Evolutionary conservation across 2,113 vertebrate genomes (phyloP).

Genomic region (Tupaia chinensis): DNA sequence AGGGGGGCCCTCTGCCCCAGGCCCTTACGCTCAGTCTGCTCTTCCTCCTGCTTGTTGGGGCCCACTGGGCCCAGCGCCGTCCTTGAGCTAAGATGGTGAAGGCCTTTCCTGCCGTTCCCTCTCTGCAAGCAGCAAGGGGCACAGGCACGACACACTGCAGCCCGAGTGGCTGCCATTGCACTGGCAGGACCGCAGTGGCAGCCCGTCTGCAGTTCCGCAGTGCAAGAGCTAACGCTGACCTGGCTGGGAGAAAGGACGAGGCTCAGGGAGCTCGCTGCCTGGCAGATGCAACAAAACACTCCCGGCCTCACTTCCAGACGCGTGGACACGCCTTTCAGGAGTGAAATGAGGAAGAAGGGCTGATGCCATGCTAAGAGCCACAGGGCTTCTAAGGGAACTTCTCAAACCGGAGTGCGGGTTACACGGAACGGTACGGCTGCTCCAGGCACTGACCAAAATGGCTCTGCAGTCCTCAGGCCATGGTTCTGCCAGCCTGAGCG

Average conservation of each 20-base stretch:
- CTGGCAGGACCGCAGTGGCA: background rate
- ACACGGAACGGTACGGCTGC: rapidly evolving
- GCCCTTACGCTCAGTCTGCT: background rate
- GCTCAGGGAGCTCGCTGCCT: rapidly evolving
- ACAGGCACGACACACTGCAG: too few species aligned
- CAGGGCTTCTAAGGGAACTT: background rate
- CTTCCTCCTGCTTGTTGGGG: background rate
- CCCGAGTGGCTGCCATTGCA: too few species aligned
- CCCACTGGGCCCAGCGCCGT: too few species aligned
- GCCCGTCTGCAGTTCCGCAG: background rate
- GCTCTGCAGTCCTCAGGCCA: background rate
- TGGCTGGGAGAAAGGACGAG: rapidly evolving
- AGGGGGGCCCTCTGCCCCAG: rapidly evolving
- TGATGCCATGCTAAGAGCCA: background rate
- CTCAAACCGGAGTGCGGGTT: background rate
- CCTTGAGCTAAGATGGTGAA: background rate
- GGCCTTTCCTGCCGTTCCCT: too few species aligned
- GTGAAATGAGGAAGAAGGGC: too few species aligned
- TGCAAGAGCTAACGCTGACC: rapidly evolving
- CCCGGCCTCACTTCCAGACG: background rate
- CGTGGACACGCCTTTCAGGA: background rate
- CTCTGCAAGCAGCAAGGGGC: background rate
- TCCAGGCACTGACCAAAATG: too few species aligned
- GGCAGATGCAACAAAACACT: background rate
- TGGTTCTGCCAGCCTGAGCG: background rate